Evolutionary conservation across 1,140 invertebrate genomes (phyloP).

Genomic region (Delia radicum): DNA sequence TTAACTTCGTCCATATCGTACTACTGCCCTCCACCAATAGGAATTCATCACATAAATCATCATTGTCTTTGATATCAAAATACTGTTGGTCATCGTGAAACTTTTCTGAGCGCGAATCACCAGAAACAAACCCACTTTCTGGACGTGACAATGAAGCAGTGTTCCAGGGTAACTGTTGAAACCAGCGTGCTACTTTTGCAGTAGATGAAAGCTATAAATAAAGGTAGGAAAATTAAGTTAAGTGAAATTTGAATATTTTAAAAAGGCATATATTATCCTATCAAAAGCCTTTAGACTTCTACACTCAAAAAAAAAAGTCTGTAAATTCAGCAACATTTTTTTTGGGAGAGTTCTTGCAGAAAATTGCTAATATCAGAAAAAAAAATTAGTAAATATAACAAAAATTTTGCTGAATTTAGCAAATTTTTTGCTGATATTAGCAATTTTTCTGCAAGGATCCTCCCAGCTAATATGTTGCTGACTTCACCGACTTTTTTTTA

Average conservation of each 20-base stretch:
- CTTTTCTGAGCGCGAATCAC: slow-evolving; percentile 56
- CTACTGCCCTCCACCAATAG: slow-evolving; percentile 60
- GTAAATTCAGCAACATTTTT: no score
- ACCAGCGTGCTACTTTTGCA: slow-evolving; percentile 74
- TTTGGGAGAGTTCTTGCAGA: no score
- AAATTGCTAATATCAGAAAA: no score
- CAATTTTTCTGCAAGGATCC: no score
- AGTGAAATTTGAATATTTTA: slow-evolving; percentile 28
- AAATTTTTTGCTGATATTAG: no score
- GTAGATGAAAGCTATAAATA: slow-evolving; percentile 64
- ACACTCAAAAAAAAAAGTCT: no score
- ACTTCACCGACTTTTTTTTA: no score
- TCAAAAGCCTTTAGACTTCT: no score
- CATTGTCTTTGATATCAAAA: slow-evolving; percentile 51
- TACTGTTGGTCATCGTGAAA: slow-evolving; percentile 50
- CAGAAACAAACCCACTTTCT: slow-evolving; percentile 72
- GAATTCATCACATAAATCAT: slow-evolving; percentile 58
- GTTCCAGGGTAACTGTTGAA: slow-evolving; percentile 64
- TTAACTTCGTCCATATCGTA: slow-evolving; percentile 64
- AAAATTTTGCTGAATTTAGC: no score
- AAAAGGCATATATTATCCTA: no score
- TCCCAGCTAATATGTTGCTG: no score
- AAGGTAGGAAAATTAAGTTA: slow-evolving; percentile 6
- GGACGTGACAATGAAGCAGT: slow-evolving; percentile 65
- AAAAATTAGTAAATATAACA: no score